Conservation (phyloP, 2,113 vertebrate genomes). For the Marmota monax region DNA sequence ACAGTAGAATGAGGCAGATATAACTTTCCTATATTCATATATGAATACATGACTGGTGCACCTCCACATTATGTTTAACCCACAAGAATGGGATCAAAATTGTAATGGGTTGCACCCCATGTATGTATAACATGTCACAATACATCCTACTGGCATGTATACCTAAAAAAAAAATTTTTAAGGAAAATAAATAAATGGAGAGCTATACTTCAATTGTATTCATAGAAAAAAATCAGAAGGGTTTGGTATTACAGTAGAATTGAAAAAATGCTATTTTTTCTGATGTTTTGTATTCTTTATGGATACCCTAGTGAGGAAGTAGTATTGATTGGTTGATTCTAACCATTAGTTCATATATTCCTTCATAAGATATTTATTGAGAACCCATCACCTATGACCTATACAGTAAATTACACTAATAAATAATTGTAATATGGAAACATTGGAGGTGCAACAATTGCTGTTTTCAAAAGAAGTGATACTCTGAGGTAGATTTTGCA, state of each 20-base stretch:
- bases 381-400: background rate
- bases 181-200: no score
- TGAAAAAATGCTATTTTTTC: background rate
- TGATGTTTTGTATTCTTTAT: conserved; percentile 22
- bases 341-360: background rate
- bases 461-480: background rate
- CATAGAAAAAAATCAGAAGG: background rate
- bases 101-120: no score
- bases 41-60: no score
- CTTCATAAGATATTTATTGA: background rate
- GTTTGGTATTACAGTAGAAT: background rate
- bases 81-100: no score
- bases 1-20: no score
- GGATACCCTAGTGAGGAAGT: background rate
- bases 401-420: background rate
- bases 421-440: background rate
- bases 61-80: no score
- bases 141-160: no score
- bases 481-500: background rate
- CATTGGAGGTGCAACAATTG: background rate
- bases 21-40: no score
- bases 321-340: background rate
- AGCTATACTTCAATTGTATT: no score
- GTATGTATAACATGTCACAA: no score
- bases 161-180: no score